Percentiles rank a stretch among this genome's conserved stretches.
Evolutionary conservation across 37 sponge, comb jelly and placozoan genomes (phyloP).

Genomic region (Geodia barretti): DNA sequence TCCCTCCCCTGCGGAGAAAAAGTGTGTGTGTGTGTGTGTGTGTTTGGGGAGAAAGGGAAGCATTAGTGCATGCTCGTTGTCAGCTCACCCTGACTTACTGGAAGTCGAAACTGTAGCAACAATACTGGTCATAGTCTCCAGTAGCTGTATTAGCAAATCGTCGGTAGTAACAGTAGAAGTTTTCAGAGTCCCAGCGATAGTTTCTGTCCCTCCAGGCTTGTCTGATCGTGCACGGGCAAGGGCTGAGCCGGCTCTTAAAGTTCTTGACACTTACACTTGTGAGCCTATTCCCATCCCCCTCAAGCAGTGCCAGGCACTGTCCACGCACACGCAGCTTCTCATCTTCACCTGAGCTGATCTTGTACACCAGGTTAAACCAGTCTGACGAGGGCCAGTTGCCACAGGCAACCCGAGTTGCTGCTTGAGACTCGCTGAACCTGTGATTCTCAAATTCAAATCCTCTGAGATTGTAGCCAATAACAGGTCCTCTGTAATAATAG

Average conservation of each 20-base stretch:
- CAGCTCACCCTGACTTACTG: neutral
- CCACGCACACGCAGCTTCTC: neutral
- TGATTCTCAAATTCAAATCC: constrained; percentile 11
- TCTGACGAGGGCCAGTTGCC: neutral
- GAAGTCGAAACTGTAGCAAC: neutral
- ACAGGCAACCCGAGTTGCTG: constrained; percentile 4
- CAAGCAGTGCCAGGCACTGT: neutral
- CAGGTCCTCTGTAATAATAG: neutral
- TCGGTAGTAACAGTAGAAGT: constrained; percentile 5
- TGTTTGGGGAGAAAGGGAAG: too few relatives aligned
- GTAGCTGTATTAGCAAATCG: neutral
- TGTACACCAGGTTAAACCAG: constrained; percentile 3
- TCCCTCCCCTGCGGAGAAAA: neutral
- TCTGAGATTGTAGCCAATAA: constrained; percentile 22
- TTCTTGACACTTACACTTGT: neutral
- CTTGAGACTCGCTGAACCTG: neutral
- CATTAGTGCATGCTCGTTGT: too few relatives aligned
- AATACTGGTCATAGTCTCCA: neutral
- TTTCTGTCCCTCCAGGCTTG: constrained; percentile 14
- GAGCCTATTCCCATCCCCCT: neutral
- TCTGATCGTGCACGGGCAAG: neutral
- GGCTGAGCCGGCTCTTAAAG: neutral
- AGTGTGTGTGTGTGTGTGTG: neutral
- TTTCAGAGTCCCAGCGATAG: constrained; percentile 1
- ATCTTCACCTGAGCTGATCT: constrained; percentile 2